These are phyloP conservation scores for Sigmodon hispidus DNA, from an alignment of 2,113 vertebrate species.

Conservation along the genomic window DNA sequence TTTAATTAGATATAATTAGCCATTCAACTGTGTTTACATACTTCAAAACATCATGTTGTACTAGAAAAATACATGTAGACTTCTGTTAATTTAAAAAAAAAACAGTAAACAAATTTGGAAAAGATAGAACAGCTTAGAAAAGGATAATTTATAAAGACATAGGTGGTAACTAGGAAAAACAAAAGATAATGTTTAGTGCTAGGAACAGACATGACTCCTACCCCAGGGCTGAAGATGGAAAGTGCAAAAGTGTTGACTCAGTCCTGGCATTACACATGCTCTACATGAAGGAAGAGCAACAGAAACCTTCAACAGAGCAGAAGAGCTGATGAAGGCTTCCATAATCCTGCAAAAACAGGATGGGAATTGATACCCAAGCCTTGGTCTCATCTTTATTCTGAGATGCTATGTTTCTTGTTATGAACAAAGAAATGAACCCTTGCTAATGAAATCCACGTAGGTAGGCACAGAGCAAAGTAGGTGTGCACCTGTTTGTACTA, in stretches of 20 bases:
- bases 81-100: background rate
- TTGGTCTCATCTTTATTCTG: background rate
- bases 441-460: background rate
- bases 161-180: background rate
- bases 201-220: background rate
- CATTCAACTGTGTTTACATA: background rate
- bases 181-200: background rate
- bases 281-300: background rate
- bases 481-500: background rate
- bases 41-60: background rate
- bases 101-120: background rate
- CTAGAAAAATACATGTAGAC: background rate
- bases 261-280: background rate
- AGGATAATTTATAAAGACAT: background rate
- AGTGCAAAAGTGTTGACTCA: background rate
- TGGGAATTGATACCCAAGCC: background rate
- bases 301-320: background rate
- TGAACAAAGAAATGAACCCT: background rate
- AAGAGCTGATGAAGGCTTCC: background rate
- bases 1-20: background rate
- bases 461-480: background rate
- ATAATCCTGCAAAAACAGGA: background rate
- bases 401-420: background rate
- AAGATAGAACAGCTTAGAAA: background rate
- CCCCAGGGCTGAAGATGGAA: background rate